These are phyloP conservation scores for Silurus lanzhouensis DNA, from an alignment of 2,797 vertebrate species.

Conservation along the genomic window DNA sequence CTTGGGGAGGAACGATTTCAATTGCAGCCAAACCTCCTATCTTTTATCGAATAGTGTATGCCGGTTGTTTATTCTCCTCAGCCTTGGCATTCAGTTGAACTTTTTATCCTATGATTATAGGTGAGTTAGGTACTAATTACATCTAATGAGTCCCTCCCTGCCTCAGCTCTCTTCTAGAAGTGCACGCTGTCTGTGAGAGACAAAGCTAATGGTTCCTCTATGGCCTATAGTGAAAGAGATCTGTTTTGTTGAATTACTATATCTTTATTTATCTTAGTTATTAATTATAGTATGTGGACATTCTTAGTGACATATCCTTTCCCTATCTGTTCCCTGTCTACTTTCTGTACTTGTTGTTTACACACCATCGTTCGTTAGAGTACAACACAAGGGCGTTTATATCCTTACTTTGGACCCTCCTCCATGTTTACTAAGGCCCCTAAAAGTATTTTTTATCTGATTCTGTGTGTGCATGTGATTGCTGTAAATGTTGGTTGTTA, in stretches of 20 bases:
- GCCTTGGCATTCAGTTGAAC: slow-evolving; percentile 54
- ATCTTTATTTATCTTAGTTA: background rate
- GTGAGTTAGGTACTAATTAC: slow-evolving; percentile 57
- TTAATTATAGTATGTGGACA: background rate
- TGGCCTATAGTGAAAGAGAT: background rate
- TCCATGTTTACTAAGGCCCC: background rate
- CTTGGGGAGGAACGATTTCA: slow-evolving; percentile 13
- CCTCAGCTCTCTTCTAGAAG: slow-evolving; percentile 43
- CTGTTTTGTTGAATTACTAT: background rate
- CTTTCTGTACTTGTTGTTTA: background rate
- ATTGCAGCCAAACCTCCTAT: slow-evolving; percentile 21
- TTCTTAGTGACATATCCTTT: background rate
- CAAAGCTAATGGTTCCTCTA: slow-evolving; percentile 19
- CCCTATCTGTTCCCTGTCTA: background rate
- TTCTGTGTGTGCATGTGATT: background rate
- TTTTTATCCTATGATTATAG: slow-evolving; percentile 52
- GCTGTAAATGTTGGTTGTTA: slow-evolving; percentile 6
- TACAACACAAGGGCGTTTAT: background rate
- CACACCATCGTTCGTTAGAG: background rate
- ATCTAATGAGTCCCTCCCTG: slow-evolving; percentile 51
- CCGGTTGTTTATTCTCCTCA: slow-evolving; percentile 46
- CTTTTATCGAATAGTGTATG: slow-evolving; percentile 35
- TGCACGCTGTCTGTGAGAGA: slow-evolving; percentile 24
- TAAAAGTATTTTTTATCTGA: background rate
- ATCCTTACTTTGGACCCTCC: background rate